These are phyloP conservation scores for Melanotaenia boesemani DNA, from an alignment of 2,797 vertebrate genomes.

Conservation along the genomic window DNA sequence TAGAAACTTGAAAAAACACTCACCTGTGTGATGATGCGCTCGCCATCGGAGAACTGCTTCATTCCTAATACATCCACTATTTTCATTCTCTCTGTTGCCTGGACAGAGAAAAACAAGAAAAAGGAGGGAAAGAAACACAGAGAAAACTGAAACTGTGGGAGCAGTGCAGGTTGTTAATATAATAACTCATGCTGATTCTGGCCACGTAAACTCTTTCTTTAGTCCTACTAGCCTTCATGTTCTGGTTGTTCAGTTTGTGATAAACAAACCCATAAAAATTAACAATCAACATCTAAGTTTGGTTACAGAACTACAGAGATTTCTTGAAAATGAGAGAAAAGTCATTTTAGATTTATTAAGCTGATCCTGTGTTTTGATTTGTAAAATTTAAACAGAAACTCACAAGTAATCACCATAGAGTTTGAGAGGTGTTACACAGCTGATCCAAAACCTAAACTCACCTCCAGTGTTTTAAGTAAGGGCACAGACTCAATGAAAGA, in stretches of 20 bases:
- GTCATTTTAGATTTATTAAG: not conserved
- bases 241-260: not conserved
- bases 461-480: conserved; percentile 97
- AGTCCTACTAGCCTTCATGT: not conserved
- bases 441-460: conserved; percentile 68
- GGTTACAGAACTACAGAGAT: not conserved
- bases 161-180: not conserved
- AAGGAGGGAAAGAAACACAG: not conserved
- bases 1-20: not conserved
- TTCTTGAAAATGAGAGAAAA: not conserved
- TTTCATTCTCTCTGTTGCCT: conserved; percentile 96
- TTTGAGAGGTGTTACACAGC: not conserved
- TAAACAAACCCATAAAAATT: not conserved
- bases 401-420: not conserved
- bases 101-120: not conserved
- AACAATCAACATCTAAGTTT: not conserved
- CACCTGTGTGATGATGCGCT: conserved; percentile 92
- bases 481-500: conserved; percentile 96
- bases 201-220: not conserved
- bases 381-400: not conserved
- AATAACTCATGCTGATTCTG: not conserved
- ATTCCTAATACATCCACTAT: conserved; percentile 96
- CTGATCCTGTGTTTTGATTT: not conserved
- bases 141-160: not conserved
- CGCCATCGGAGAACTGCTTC: conserved; percentile 91